Evolutionary conservation across 2,113 vertebrate genomes (phyloP).

Genomic region (Tricholaema leucomelas): DNA sequence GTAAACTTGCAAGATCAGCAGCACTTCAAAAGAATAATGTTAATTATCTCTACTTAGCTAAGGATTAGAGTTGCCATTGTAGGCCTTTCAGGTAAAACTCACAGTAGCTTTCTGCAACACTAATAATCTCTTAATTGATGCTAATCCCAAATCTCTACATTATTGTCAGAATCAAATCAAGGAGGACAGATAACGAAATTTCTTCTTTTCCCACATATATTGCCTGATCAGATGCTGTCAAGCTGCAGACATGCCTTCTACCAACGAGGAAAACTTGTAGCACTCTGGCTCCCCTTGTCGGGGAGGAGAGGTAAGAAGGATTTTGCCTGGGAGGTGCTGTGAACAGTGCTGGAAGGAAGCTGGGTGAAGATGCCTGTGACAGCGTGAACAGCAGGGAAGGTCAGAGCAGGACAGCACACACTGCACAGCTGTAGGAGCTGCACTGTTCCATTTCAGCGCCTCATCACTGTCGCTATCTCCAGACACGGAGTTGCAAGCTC

Average conservation of each 20-base stretch:
- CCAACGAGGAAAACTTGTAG: background rate
- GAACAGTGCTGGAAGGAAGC: rapidly evolving
- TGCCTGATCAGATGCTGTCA: background rate
- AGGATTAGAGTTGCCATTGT: background rate
- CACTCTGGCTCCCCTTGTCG: background rate
- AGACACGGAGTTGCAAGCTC: background rate
- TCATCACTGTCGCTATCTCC: background rate
- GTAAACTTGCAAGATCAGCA: background rate
- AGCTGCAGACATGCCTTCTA: background rate
- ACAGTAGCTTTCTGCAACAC: background rate
- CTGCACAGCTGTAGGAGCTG: background rate
- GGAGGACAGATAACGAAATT: background rate
- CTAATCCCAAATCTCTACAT: background rate
- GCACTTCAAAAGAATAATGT: background rate
- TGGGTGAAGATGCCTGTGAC: background rate
- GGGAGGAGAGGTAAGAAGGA: background rate
- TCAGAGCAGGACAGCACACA: background rate
- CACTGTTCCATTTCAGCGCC: background rate
- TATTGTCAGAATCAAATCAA: background rate
- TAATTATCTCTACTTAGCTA: background rate
- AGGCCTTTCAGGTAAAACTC: background rate
- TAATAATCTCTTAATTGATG: background rate
- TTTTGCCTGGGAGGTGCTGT: background rate
- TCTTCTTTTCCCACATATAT: background rate
- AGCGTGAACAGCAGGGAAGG: background rate